These are phyloP conservation scores for Pasiphila rectangulata DNA, from an alignment of 2,888 invertebrate genomes.

Conservation along the genomic window DNA sequence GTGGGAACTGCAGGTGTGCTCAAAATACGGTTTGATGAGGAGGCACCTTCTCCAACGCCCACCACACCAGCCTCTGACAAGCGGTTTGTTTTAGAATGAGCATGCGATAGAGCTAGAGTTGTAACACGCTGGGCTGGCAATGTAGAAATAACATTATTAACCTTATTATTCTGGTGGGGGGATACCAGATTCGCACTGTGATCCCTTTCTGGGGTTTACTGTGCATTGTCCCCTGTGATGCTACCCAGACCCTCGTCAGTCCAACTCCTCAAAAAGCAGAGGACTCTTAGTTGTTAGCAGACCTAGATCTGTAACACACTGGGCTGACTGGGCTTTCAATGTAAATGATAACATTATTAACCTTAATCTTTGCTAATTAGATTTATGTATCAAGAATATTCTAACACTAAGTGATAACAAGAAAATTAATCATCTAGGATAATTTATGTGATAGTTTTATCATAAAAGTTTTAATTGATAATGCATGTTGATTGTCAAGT, in stretches of 20 bases:
- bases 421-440: too few relatives aligned
- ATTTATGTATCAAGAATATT: neutral
- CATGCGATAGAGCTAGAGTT: constrained; percentile 63
- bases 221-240: too few relatives aligned
- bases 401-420: neutral
- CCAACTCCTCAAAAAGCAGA: too few relatives aligned
- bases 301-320: neutral
- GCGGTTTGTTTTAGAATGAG: constrained; percentile 72
- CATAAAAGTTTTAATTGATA: too few relatives aligned
- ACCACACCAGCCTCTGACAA: constrained; percentile 78
- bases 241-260: too few relatives aligned
- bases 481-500: constrained; percentile 8
- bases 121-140: constrained; percentile 66
- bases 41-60: constrained; percentile 73
- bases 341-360: constrained; percentile 21
- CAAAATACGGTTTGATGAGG: constrained; percentile 79
- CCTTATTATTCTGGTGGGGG: constrained; percentile 14
- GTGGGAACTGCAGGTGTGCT: constrained; percentile 82
- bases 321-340: neutral
- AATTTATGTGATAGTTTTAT: too few relatives aligned
- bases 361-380: constrained; percentile 16
- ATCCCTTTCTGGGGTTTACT: too few relatives aligned
- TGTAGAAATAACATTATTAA: constrained; percentile 30
- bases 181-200: too few relatives aligned
- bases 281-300: too few relatives aligned